Base-by-base conservation (phyloP, 2,113 vertebrate genomes). In the Oryzias woworae region DNA sequence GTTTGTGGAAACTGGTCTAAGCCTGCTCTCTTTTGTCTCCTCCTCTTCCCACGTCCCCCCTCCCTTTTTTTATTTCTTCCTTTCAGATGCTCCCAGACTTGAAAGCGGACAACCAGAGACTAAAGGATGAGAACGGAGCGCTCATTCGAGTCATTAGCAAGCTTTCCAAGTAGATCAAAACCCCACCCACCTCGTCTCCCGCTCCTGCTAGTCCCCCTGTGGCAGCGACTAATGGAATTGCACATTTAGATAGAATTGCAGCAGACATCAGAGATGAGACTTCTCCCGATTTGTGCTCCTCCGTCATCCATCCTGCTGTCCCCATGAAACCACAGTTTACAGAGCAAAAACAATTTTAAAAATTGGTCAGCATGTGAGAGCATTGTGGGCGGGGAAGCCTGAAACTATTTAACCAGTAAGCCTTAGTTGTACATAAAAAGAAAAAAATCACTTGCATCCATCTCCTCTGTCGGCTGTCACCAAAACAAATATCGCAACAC, bases 81-180 rank as follows among this genome's bases (percentile, higher is more conserved):
- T 90, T 90, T 56, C 88, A 99, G 97, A 98, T 93, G 95, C 92
- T 99, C 92, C 96, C 96, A 87, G 97, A 99, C 91, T 91, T 99
- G 91, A 99, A 98, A 94, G 95, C 96, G 85, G 97, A 99, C 93
- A 99, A 99, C 95, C 97, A 99, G 96, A 96, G 97, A 93, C 94
- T 99, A 94, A 99, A 98, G 91, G 97, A 99, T 84, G 97, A 99
- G 92, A 99, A 99, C 58, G 97, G 96, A 75, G 87, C 87, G 1
- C 87, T 89, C 85, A 89, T 89, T 75, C 87, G 87, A 78, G 87
- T 89, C 78, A 89, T 89, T 87, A 89, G 87, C 87, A 89, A 89
- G 83, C 87, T 89, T 77, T 89, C 87, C 69, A 89, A 89, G 87
- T 89, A 89, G 87, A 85, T 28, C 74, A n/a, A 52, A 46, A 28